phyloP scores from a whole-genome alignment of 2,113 vertebrate genomes.

The Rostratula benghalensis region DNA sequence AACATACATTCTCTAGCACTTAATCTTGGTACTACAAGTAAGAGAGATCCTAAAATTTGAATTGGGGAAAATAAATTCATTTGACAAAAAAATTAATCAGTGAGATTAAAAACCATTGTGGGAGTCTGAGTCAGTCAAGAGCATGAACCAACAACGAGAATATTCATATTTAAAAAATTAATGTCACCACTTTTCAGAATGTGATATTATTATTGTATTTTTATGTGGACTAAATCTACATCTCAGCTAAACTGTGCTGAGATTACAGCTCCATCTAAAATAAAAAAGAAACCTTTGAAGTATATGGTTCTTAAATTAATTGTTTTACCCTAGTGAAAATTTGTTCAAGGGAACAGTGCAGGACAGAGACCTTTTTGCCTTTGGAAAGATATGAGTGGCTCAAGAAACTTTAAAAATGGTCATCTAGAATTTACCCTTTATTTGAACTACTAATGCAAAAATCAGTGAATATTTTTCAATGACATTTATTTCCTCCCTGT shows the following conservation, averaged over 20 bases:
- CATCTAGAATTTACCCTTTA: neutral
- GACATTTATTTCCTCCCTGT: neutral
- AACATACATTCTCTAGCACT: neutral
- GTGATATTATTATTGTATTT: neutral
- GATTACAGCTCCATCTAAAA: neutral
- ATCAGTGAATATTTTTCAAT: neutral
- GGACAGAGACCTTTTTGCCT: neutral
- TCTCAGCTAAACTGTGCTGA: neutral
- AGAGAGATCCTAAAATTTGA: neutral
- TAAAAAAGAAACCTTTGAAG: neutral
- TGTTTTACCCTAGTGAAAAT: accelerated
- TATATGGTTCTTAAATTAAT: neutral
- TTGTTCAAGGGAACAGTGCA: neutral
- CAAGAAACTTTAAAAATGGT: neutral
- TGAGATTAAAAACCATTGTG: neutral
- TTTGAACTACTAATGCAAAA: neutral
- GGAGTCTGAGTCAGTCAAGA: neutral
- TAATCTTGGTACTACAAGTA: neutral
- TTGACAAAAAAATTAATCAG: neutral
- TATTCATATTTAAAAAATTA: neutral
- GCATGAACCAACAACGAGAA: neutral
- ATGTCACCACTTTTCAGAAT: neutral
- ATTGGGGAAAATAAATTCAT: neutral
- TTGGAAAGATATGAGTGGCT: neutral
- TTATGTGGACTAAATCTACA: neutral